Conservation (phyloP, 2,797 vertebrate genomes). For the Rhabdophis nuchalis region DNA sequence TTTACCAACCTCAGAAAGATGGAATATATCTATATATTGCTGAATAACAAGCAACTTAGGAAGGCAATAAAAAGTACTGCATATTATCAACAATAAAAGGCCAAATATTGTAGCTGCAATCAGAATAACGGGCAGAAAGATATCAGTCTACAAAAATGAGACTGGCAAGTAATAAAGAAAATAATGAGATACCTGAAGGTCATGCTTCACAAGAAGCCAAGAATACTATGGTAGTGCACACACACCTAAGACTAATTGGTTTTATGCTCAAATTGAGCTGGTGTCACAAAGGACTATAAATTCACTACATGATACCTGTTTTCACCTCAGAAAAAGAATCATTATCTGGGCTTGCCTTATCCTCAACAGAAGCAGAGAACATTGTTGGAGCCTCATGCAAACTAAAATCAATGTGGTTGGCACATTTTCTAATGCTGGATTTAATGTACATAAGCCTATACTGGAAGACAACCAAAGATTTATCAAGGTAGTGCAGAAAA, state of each 20-base stretch:
- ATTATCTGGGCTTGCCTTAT: neutral
- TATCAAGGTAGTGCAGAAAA: neutral
- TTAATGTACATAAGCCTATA: neutral
- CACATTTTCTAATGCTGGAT: neutral
- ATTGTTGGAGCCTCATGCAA: neutral
- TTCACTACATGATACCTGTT: neutral
- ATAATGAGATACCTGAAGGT: neutral
- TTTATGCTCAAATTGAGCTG: neutral
- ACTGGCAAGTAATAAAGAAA: neutral
- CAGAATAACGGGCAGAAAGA: neutral
- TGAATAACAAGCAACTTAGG: neutral
- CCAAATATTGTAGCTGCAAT: neutral
- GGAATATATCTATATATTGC: too few species aligned
- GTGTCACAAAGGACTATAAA: neutral
- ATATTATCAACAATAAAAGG: neutral
- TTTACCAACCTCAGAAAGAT: too few species aligned
- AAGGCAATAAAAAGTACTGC: neutral
- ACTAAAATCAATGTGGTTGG: neutral
- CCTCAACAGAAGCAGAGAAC: neutral
- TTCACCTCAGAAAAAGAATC: neutral
- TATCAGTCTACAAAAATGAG: neutral
- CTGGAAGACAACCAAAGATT: neutral
- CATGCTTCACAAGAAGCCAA: neutral
- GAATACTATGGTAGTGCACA: neutral
- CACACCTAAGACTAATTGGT: neutral